Evolutionary conservation across 2,113 vertebrate genomes (phyloP), one percentile per base, ranked within the genome.

Genomic region (Natator depressus): DNA sequence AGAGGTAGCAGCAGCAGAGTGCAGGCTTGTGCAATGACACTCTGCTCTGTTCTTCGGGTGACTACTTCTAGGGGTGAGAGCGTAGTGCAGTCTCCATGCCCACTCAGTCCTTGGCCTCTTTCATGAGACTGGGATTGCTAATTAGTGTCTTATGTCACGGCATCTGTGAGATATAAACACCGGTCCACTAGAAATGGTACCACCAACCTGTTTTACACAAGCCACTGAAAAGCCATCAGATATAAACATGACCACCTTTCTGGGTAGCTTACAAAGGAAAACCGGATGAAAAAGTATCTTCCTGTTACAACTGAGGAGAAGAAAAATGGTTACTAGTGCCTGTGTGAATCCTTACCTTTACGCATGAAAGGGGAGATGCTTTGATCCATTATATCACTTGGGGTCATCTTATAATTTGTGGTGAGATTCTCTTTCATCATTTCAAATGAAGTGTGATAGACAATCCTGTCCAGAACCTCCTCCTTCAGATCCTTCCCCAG

Each of bases 371-470:
- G 62, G 1, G 97, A 98, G 82, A 97, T n/a, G 2, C 80, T 35
- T 0, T 98, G 98, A 59, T 98, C 97, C 97, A 98, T 94, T 47
- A 98, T 0, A 9, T 5, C 1, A 1, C 27, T 38, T 19, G 98
- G 95, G 7, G 97, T 2, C 72, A 87, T 94, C 42, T 38, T 97
- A 24, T 98, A 98, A 87, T 98, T 98, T 89, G 97, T 94, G 89
- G 96, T 35, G 19, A 96, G 97, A 29, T 98, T 98, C 84, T 97
- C 80, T 85, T 98, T 97, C 98, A 98, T 98, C 86, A 89, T 17
- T 72, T 98, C 95, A 3, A 98, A 98, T 47, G 98, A 98, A 0
- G 98, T 98, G 25, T 97, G 94, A 3, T 5, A 79, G 12, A 95
- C 16, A 2, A 98, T 96, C 51, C 91, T 65, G 16, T 98, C 97